Base-by-base conservation (phyloP, 1,140 invertebrate species). In the Metaphire vulgaris region DNA sequence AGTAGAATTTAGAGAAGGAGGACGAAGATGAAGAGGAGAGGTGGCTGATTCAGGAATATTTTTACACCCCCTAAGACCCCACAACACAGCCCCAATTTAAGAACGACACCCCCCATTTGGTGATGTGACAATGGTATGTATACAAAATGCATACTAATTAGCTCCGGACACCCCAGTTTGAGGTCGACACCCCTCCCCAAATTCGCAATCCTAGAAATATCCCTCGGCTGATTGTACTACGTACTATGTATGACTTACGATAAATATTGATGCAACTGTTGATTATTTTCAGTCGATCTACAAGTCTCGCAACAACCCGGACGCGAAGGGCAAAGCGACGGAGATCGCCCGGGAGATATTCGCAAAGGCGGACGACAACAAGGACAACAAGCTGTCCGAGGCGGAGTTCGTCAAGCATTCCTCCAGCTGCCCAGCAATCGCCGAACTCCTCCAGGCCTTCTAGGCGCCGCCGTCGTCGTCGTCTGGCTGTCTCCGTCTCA, bases 321-420 rank as follows among this genome's bases (percentile, higher is more conserved):
- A 73, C 31, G 31, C 72, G 15, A 64, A 29, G 16, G n/a, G 28
- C 15, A 73, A 26, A 34, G 41, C 41, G 28, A 41, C 32, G n/a
- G 33, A 73, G 34, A 73, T 34, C 21, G 72, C 41, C 15, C 26
- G 6, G n/a, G 34, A 28, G n/a, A 73, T 73, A 12, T 73, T 56
- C 41, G n/a, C 31, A 2, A 34, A 73, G n/a, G 72, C 72, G 34
- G 72, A 73, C 56, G 72, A 73, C n/a, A 73, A 41, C 72, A 41
- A 41, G 28, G 72, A 73, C 41, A 34, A 34, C 34, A 31, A 34
- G 15, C 41, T 73, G 2, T 73, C 72, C 28, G 72, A 73, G 34
- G 72, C 72, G 32, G 72, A 73, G 41, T 73, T 73, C 41, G 72
- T 73, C 21, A 33, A 28, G 6, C 72, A 34, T 73, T 31, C 72